Base-by-base conservation (phyloP, 37 sponge, comb jelly and placozoan species). In the Spongilla lacustris region DNA sequence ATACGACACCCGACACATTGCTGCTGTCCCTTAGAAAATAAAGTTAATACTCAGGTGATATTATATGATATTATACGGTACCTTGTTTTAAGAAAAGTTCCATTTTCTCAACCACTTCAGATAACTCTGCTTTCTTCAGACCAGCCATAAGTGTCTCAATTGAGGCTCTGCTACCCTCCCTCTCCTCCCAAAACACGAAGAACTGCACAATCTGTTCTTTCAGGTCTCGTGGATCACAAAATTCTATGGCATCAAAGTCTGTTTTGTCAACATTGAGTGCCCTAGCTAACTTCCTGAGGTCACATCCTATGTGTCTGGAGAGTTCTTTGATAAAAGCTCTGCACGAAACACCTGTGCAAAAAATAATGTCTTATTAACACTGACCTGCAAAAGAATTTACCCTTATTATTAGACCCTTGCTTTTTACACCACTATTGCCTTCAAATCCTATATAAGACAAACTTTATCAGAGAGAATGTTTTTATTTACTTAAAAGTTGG, bases 181-280 rank as follows among this genome's bases (percentile, higher is more conserved):
- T 30, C 73, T 72, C 32, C 32, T 72, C 32, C 73, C 73, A 72
- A 13, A 72, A 33, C 13, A 0, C 21, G 29, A 72, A 72, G 73
- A 72, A 33, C 32, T 33, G 32, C 32, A 34, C 32, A 72, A 72
- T 72, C 32, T 33, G 32, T 21, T 72, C 73, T 33, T 33, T 30
- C 14, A 72, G 32, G 29, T 72, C 32, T 30, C 30, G 32, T 33
- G 73, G 73, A 14, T 72, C 32, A 30, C 32, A 13, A 72, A 22
- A 72, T 13, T 33, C 32, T 34, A 72, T 72, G 32, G 73, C 30
- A 72, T 72, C 73, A 33, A 72, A 13, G 73, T 72, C 73, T 21
- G 73, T 72, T 33, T 33, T 72, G 14, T 72, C 73, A 34, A 72
- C 9, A 14, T 33, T 28, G 9, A 72, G 73, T 5, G 30, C 32